Base-by-base conservation (phyloP, 2,797 vertebrate genomes). In the Poecilia velifera region DNA sequence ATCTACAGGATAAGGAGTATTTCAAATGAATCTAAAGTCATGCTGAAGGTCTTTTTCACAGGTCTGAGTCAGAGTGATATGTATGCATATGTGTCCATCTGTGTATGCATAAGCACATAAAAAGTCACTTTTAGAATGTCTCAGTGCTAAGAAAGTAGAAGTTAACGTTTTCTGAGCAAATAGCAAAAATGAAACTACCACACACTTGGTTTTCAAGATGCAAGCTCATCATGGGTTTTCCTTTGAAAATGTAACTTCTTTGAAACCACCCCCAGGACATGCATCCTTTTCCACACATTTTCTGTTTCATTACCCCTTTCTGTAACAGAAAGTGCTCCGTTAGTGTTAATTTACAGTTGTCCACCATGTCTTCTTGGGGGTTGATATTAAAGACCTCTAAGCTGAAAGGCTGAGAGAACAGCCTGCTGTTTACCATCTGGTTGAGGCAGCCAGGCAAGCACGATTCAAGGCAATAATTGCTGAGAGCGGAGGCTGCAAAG, bases 341-440 rank as follows among this genome's bases (percentile, higher is more conserved):
- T 68, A 70, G 43, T 79, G 76, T 76, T 94, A 90, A 93, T 93
- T 84, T 82, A 77, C 79, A 82, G 85, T 88, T 93, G 89, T 92
- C 92, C 78, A 84, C 87, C 87, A 81, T 59, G 82, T 84, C 77
- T 90, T 79, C 71, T 55, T 78, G 82, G 90, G 82, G 76, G 76
- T 87, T 83, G 86, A 90, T 87, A 94, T 94, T 94, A 93, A 77
- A 86, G 57, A 66, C 71, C 43, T 75, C 76, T 57, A 84, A 80
- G 85, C 89, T 71, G 1, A 16, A 82, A 73, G 80, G 80, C 83
- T 85, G 85, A 84, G 75, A 78, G 79, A 87, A 75, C 82, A 84
- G 78, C 83, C 87, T 83, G 83, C 81, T 90, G 87, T 90, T 93
- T 86, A 89, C 89, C 92, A 93, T 91, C 92, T 93, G 92, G 86